Conservation (phyloP, 2,888 invertebrate genomes). For the Lordiphosa fenestrarum region DNA sequence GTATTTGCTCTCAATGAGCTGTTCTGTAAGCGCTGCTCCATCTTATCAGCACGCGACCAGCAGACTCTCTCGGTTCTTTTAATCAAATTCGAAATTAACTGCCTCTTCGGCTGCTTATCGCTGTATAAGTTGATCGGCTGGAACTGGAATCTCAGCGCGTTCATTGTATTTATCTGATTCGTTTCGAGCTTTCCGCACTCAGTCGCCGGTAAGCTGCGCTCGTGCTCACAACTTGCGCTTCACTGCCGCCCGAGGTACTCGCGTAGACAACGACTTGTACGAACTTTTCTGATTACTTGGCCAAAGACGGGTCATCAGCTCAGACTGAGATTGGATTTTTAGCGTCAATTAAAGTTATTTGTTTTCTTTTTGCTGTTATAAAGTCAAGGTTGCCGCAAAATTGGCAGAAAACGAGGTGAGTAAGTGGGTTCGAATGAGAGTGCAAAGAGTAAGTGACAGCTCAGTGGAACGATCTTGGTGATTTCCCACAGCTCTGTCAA, state of each 20-base stretch:
- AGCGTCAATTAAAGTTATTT: slow-evolving; percentile 3
- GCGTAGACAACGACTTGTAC: not conserved
- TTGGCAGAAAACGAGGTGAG: not conserved
- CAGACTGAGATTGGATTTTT: slow-evolving; percentile 3
- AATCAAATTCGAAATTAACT: no score
- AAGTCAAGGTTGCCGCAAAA: slow-evolving; percentile 6
- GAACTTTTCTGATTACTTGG: slow-evolving; percentile 3
- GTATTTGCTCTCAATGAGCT: slow-evolving; percentile 1
- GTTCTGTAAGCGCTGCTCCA: not conserved
- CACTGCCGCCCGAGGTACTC: not conserved
- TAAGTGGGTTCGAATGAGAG: not conserved
- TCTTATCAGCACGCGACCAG: slow-evolving; percentile 2
- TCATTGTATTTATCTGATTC: slow-evolving; percentile 6
- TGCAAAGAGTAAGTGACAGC: not conserved
- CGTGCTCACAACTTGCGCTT: slow-evolving; percentile 4
- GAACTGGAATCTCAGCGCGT: slow-evolving; percentile 1
- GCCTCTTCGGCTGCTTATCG: slow-evolving; percentile 1
- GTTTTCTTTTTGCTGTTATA: slow-evolving; percentile 5
- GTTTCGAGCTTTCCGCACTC: slow-evolving; percentile 1
- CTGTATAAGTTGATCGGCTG: not conserved
- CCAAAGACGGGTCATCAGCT: slow-evolving; percentile 5
- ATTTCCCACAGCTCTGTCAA: slow-evolving; percentile 4
- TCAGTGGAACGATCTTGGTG: not conserved
- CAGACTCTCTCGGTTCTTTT: not conserved
- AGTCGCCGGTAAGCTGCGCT: slow-evolving; percentile 9